Evolutionary conservation across 2,888 invertebrate species (phyloP).

Genomic region (Boloria euphrosyne): DNA sequence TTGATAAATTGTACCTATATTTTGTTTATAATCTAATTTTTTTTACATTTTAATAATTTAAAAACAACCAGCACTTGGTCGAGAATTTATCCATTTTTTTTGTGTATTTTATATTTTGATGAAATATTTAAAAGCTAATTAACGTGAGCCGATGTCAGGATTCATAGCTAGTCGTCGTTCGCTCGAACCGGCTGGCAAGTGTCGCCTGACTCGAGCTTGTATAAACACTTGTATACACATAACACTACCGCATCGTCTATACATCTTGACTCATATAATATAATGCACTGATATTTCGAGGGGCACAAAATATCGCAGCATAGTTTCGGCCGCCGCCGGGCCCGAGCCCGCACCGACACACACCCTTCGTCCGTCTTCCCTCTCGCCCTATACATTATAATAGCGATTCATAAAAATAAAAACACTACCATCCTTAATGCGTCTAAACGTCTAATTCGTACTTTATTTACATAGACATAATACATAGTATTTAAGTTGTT

Average conservation of each 20-base stretch:
- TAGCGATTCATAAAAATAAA: conserved; percentile 68
- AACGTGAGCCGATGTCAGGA: conserved; percentile 83
- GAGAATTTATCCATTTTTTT: conserved; percentile 82
- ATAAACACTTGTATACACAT: conserved; percentile 76
- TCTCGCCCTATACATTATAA: conserved; percentile 58
- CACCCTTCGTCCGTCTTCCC: conserved; percentile 38
- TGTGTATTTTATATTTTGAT: conserved; percentile 83
- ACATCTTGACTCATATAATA: conserved; percentile 77
- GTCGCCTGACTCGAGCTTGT: conserved; percentile 73
- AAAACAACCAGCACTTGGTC: conserved; percentile 82
- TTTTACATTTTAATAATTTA: conserved; percentile 83
- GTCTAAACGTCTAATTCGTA: conserved; percentile 76
- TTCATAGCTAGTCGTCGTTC: conserved; percentile 82
- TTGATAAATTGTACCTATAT: conserved; percentile 83
- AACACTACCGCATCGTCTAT: conserved; percentile 75
- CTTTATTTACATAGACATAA: conserved; percentile 77
- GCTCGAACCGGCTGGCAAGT: conserved; percentile 76
- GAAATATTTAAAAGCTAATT: conserved; percentile 83
- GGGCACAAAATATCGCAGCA: conserved; percentile 81
- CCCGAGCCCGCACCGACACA: conserved; percentile 40
- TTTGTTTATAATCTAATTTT: conserved; percentile 82
- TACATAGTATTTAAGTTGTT: conserved; percentile 75
- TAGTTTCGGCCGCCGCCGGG: conserved; percentile 65
- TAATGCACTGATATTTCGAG: conserved; percentile 77
- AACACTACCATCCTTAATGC: conserved; percentile 72